Evolutionary conservation across 2,797 vertebrate species (phyloP), one percentile per base, ranked within the genome.

Genomic region (Sorex maritimensis): DNA sequence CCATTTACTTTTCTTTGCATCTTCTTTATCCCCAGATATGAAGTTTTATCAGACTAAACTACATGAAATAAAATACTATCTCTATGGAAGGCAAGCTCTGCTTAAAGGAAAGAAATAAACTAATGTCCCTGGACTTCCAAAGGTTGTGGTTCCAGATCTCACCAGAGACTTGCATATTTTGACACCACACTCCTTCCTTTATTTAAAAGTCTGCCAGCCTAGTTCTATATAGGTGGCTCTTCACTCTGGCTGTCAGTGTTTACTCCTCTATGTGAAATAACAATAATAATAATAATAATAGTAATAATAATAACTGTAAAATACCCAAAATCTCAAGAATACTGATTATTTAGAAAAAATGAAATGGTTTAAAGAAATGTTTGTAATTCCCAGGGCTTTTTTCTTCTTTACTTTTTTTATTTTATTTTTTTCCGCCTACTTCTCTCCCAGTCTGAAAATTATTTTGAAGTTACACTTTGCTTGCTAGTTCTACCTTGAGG

Each of bases 301-400:
- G 34, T 44, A 44, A 44, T 44, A 44, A 44, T 44, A 49, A 86
- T 28, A 92, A 81, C 61, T 77, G 81, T 68, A 91, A 88, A 95
- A 63, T 72, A 96, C 72, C 88, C 88, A 86, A 81, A 93, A 28
- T 96, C 93, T 96, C 86, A 85, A 95, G 89, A 46, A 69, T 46
- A 65, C 41, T 61, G 61, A 92, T 91, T 68, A 81, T 77, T 90
- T 81, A 74, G n/a, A 24, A 11, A 94, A 55, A 74, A 69, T 75
- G 44, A 82, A 82, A 46, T 52, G 19, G 17, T 74, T 91, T 89
- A 34, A 24, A 82, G 21, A 67, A 58, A 6, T 86, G 77, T 82
- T 63, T 28, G 46, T 52, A 52, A 52, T 52, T 52, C 49, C 49
- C 49, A 52, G 49, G 49, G 10, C 2, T 52, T 52, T 52, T 52